phyloP scores from a whole-genome alignment of 2,113 vertebrate genomes.

The Ciconia boyciana region DNA sequence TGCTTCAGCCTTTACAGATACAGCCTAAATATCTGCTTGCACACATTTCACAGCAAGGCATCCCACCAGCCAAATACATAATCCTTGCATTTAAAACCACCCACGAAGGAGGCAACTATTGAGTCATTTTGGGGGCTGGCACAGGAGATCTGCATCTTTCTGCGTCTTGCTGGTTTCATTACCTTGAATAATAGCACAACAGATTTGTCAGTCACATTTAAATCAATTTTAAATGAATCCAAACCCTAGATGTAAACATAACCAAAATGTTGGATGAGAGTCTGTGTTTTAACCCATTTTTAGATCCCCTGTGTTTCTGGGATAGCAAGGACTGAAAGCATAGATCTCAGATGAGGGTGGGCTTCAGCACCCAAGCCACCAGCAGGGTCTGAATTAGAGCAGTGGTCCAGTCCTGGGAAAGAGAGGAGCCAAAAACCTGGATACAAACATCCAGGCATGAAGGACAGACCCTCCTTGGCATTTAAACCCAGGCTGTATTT shows the following conservation, averaged over 20 bases:
- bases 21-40: not conserved
- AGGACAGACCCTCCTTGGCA: not conserved
- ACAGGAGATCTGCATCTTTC: not conserved
- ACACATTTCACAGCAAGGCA: slow-evolving; percentile 20
- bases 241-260: not conserved
- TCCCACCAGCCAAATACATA: slow-evolving; percentile 18
- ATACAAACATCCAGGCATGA: not conserved
- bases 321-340: not conserved
- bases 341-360: not conserved
- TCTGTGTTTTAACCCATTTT: not conserved
- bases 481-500: not conserved
- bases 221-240: not conserved
- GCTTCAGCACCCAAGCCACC: not conserved
- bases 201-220: not conserved
- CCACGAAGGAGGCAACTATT: not conserved
- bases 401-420: not conserved
- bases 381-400: not conserved
- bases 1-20: slow-evolving; percentile 18
- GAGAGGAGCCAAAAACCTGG: not conserved
- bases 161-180: slow-evolving; percentile 14
- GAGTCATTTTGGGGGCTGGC: not conserved
- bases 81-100: slow-evolving; percentile 4
- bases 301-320: not conserved
- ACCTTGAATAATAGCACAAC: not conserved
- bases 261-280: not conserved